phyloP scores from a whole-genome alignment of 2,113 vertebrate species.

The Puffinus mauretanicus region DNA sequence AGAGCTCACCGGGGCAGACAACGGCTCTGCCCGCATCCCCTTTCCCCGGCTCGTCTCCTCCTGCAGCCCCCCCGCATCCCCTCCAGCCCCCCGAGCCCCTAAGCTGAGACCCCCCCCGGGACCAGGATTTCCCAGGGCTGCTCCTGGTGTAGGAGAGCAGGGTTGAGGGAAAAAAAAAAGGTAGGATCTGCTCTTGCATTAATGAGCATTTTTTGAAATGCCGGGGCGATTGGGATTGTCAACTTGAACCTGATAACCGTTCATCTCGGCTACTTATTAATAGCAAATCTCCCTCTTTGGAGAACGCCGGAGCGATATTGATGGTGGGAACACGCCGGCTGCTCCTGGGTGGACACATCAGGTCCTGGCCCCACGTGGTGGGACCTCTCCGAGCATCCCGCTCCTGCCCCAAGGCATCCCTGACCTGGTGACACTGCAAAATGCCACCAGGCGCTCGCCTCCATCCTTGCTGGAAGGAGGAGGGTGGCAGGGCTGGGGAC shows the following conservation, averaged over 20 bases:
- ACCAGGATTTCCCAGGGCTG: background rate
- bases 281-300: background rate
- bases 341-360: background rate
- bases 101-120: background rate
- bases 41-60: background rate
- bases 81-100: no score
- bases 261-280: background rate
- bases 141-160: background rate
- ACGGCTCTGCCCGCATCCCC: no score
- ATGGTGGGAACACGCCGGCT: fast-evolving
- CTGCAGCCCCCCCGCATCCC: background rate
- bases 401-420: background rate
- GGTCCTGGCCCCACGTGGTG: fast-evolving
- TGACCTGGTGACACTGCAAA: background rate
- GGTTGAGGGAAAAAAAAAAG: background rate
- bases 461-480: background rate
- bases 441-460: fast-evolving
- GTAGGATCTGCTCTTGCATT: fast-evolving
- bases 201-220: background rate
- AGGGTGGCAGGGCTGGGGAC: background rate
- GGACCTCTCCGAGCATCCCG: fast-evolving
- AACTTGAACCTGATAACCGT: background rate
- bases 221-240: fast-evolving
- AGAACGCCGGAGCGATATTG: background rate
- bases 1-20: no score